Conservation (phyloP, 2,113 vertebrate species). For the Rhadina sibilatrix region DNA sequence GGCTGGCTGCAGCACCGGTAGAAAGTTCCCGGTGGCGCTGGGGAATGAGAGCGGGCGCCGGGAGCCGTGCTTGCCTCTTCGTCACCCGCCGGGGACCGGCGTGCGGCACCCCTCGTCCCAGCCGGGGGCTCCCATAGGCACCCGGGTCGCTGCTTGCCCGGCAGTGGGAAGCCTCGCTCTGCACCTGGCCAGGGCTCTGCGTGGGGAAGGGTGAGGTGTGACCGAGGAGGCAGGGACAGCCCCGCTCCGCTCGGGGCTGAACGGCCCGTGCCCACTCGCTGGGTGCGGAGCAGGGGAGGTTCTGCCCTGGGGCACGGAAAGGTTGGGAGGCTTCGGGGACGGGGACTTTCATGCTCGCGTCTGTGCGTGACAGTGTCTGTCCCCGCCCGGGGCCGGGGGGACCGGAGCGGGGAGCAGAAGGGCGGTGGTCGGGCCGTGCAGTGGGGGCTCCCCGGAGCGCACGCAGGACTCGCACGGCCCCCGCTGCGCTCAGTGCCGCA, state of each 20-base stretch:
- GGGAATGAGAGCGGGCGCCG: not conserved
- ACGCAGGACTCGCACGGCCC: not conserved
- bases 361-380: not conserved
- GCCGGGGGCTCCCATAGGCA: too few relatives aligned
- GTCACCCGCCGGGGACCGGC: not conserved
- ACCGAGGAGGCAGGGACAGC: not conserved
- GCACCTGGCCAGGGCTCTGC: not conserved
- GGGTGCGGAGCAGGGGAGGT: not conserved
- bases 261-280: not conserved
- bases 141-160: not conserved
- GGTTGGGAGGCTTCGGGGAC: accelerated
- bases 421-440: not conserved
- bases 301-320: not conserved
- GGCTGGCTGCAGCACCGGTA: too few relatives aligned
- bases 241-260: not conserved
- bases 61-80: not conserved
- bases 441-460: not conserved
- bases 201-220: not conserved
- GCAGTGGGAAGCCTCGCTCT: not conserved
- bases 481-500: accelerated
- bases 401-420: not conserved
- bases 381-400: too few relatives aligned
- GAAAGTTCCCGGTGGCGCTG: not conserved
- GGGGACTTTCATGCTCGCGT: not conserved
- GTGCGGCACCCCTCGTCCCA: not conserved